phyloP scores from a whole-genome alignment of 1,140 invertebrate genomes.

The Teleogryllus occipitalis region DNA sequence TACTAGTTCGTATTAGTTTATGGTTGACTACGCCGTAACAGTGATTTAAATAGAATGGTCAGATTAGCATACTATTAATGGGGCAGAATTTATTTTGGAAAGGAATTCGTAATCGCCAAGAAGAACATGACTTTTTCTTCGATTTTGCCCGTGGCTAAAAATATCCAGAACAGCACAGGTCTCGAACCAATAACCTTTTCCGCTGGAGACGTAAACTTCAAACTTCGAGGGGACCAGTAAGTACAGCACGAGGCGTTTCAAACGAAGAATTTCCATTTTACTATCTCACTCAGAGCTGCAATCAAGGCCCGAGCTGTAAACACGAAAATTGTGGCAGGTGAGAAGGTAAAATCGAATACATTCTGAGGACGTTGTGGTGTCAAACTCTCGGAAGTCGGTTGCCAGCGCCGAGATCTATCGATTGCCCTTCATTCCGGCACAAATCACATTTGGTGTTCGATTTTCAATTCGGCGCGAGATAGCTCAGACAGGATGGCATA shows the following conservation, averaged over 20 bases:
- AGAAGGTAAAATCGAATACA: background rate
- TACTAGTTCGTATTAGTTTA: no score
- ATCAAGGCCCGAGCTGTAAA: background rate
- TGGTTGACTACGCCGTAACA: no score
- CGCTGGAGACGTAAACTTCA: background rate
- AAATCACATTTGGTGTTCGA: background rate
- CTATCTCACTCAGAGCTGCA: background rate
- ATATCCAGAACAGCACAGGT: background rate
- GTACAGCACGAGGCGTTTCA: background rate
- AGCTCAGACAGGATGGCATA: background rate
- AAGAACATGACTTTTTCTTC: no score
- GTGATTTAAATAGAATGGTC: no score
- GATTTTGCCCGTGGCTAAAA: background rate
- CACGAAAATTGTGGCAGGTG: background rate
- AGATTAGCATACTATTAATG: no score
- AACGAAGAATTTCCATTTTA: background rate
- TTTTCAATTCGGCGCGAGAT: background rate
- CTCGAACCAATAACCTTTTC: background rate
- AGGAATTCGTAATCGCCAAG: no score
- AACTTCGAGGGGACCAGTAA: background rate
- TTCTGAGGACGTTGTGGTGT: background rate
- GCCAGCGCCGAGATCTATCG: background rate
- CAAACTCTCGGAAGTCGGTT: background rate
- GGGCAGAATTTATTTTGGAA: no score
- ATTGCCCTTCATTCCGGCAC: background rate